Evolutionary conservation across 2,797 vertebrate genomes (phyloP).

Genomic region (Sparidentex hasta): DNA sequence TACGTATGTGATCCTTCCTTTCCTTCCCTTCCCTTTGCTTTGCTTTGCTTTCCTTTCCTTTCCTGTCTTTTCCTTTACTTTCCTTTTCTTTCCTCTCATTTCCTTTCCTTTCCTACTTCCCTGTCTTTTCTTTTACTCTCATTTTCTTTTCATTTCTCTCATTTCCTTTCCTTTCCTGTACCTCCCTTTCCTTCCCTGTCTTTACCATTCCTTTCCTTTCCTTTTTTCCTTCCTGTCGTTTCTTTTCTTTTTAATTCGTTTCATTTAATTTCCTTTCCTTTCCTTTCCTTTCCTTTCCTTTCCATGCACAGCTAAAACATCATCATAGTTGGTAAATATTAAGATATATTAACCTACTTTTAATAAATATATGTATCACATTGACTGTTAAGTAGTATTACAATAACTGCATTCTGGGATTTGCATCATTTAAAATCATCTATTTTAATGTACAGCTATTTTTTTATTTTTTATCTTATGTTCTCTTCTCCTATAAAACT

Average conservation of each 20-base stretch:
- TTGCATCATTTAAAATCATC: not conserved
- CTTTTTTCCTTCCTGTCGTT: too few relatives aligned
- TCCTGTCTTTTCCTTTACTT: fast-evolving
- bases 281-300: too few relatives aligned
- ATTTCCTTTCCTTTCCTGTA: not conserved
- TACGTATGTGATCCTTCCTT: not conserved
- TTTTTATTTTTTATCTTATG: not conserved
- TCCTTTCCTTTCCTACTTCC: not conserved
- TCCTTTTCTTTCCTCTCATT: not conserved
- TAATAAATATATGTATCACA: not conserved
- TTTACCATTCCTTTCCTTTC: too few relatives aligned
- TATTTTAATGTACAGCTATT: not conserved
- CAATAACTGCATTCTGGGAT: not conserved
- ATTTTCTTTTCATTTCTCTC: too few relatives aligned
- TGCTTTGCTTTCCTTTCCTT: not conserved
- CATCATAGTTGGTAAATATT: too few relatives aligned
- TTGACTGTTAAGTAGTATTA: not conserved
- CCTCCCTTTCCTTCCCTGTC: too few relatives aligned
- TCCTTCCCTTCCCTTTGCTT: not conserved
- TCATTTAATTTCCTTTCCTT: too few relatives aligned
- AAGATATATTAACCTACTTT: too few relatives aligned
- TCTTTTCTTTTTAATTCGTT: not conserved
- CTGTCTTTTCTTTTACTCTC: not conserved
- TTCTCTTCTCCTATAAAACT: not conserved
- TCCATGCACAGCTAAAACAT: too few relatives aligned